A percentile compares a stretch with the other conserved stretches of the same genome.
phyloP scores from a whole-genome alignment of 2,888 invertebrate species.

The Acleris holmiana region DNA sequence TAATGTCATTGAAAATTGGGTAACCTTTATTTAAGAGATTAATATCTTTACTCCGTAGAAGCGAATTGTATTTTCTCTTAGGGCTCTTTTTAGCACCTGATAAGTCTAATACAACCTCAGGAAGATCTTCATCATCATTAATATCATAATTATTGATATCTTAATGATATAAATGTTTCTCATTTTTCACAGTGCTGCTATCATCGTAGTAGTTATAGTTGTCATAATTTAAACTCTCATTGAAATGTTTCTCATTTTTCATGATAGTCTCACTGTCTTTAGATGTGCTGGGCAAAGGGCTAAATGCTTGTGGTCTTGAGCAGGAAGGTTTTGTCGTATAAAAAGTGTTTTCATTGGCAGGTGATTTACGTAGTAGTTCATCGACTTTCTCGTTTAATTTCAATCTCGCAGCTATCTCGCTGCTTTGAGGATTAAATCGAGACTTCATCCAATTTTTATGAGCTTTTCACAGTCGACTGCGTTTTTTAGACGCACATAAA shows the following conservation, averaged over 20 bases:
- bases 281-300: constrained; percentile 63
- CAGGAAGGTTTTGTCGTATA: constrained; percentile 44
- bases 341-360: constrained; percentile 49
- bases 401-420: constrained; percentile 46
- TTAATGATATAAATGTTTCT: constrained; percentile 48
- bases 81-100: background rate
- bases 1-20: constrained; percentile 12
- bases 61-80: background rate
- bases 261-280: constrained; percentile 51
- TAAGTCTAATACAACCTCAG: constrained; percentile 47
- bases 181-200: constrained; percentile 48
- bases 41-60: background rate
- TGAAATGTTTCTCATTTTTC: constrained; percentile 56
- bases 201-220: constrained; percentile 2
- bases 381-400: constrained; percentile 38
- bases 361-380: constrained; percentile 41
- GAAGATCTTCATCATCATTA: constrained; percentile 44
- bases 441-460: constrained; percentile 47
- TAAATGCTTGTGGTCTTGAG: constrained; percentile 46
- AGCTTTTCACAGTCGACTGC: constrained; percentile 30
- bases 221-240: constrained; percentile 48
- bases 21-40: background rate
- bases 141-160: constrained; percentile 27
- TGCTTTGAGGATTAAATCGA: constrained; percentile 51
- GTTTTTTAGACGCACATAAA: constrained; percentile 17